phyloP scores from a whole-genome alignment of 2,797 vertebrate species.

The Enteromius afrohamiltoni region DNA sequence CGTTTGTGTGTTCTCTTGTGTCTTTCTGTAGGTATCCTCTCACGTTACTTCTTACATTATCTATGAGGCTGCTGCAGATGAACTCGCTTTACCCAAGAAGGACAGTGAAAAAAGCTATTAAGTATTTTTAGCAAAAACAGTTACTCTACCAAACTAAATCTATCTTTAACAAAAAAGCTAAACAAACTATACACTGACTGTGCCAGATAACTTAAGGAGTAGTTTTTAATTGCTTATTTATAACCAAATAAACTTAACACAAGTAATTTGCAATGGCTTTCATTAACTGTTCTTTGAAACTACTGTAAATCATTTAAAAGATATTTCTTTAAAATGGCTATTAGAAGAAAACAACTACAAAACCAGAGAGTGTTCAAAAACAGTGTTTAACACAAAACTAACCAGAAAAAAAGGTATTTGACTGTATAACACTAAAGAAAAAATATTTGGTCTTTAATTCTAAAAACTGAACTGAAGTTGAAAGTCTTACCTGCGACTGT shows the following conservation, averaged over 20 bases:
- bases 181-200: constrained; percentile 1
- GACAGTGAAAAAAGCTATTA: neutral
- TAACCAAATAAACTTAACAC: neutral
- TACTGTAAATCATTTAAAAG: neutral
- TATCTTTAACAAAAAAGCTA: neutral
- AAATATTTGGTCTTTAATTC: neutral
- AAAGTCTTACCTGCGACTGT: constrained; percentile 50
- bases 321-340: neutral
- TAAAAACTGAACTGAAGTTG: neutral
- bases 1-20: constrained; percentile 36
- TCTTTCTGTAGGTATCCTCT: constrained; percentile 58
- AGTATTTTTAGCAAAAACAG: neutral
- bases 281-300: neutral
- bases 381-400: neutral
- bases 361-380: neutral
- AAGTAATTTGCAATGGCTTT: neutral
- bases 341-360: neutral
- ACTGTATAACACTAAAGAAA: neutral
- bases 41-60: constrained; percentile 72
- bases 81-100: constrained; percentile 2
- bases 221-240: neutral
- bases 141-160: constrained; percentile 1
- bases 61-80: constrained; percentile 65
- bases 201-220: neutral
- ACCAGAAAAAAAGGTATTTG: neutral